These are phyloP conservation scores for Morpho deidamia DNA, from an alignment of 2,888 invertebrate genomes.

Conservation along the genomic window DNA sequence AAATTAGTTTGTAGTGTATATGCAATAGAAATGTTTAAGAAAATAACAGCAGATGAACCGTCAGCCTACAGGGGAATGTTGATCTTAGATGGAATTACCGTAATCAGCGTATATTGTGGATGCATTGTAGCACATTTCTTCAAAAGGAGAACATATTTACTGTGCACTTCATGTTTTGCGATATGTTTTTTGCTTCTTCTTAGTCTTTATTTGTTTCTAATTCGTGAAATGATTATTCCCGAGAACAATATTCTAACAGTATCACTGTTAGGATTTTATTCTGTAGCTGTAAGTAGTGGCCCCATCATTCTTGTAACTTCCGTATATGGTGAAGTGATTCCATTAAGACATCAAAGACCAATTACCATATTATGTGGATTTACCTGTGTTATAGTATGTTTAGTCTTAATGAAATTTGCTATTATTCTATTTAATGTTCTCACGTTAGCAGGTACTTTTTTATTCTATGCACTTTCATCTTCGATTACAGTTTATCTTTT, in stretches of 20 bases:
- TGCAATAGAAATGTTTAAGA: conserved; percentile 28
- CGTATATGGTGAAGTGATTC: conserved; percentile 38
- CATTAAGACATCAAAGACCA: conserved; percentile 30
- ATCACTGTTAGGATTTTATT: conserved; percentile 37
- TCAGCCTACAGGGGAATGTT: conserved; percentile 35
- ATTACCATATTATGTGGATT: conserved; percentile 27
- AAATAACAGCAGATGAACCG: conserved; percentile 28
- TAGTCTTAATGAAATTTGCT: conserved; percentile 34
- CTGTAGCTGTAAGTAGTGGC: conserved; percentile 37
- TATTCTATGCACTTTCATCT: conserved; percentile 34
- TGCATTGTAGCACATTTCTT: conserved; percentile 40
- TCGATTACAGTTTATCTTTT: conserved; percentile 30
- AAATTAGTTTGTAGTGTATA: conserved; percentile 31
- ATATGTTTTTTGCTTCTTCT: conserved; percentile 22
- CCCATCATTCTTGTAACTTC: conserved; percentile 38
- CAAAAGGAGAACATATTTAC: conserved; percentile 32
- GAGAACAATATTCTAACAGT: conserved; percentile 36
- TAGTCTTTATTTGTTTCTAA: conserved; percentile 26
- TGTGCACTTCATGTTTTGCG: conserved; percentile 6
- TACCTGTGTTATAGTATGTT: conserved; percentile 29
- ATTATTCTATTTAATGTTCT: conserved; percentile 32
- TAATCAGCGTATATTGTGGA: conserved; percentile 45
- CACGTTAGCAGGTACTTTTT: conserved; percentile 34
- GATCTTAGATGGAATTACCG: conserved; percentile 35
- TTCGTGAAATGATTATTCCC: conserved; percentile 13